A percentile compares a stretch with the other conserved stretches of the same genome.
phyloP scores from a whole-genome alignment of 1,140 invertebrate species.

The Cydia fagiglandana region DNA sequence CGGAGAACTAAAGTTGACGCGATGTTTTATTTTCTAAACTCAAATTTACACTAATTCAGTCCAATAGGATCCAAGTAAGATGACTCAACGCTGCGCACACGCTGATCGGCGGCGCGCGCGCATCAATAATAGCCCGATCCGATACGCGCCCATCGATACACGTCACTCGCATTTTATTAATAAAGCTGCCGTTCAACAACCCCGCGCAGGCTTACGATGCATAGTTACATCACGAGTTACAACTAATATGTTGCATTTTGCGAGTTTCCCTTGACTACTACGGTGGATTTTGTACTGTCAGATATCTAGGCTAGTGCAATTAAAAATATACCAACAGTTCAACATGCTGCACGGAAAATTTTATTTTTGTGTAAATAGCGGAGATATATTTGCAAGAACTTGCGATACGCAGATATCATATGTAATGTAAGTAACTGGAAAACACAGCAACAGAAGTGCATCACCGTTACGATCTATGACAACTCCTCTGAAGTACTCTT shows the following conservation, averaged over 20 bases:
- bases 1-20: no score
- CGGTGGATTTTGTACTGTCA: not conserved
- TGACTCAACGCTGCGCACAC: slow-evolving; percentile 32
- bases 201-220: slow-evolving; percentile 51
- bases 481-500: slow-evolving; percentile 43
- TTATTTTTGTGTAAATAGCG: not conserved
- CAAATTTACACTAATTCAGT: not conserved
- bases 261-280: slow-evolving; percentile 14
- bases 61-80: slow-evolving; percentile 1
- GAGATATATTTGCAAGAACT: no score
- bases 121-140: slow-evolving; percentile 68
- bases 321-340: not conserved
- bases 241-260: slow-evolving; percentile 28
- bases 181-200: slow-evolving; percentile 73
- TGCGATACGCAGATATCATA: no score
- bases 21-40: not conserved
- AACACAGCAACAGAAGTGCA: not conserved
- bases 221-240: slow-evolving; percentile 48
- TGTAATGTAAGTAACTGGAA: not conserved
- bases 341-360: not conserved
- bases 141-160: slow-evolving; percentile 62
- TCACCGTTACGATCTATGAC: slow-evolving; percentile 59
- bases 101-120: slow-evolving; percentile 50
- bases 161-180: slow-evolving; percentile 70
- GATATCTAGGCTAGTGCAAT: not conserved